Base-by-base conservation (phyloP, 30 jellyfish, hydroid and myxozoan species). In the Aurelia coerulea region DNA sequence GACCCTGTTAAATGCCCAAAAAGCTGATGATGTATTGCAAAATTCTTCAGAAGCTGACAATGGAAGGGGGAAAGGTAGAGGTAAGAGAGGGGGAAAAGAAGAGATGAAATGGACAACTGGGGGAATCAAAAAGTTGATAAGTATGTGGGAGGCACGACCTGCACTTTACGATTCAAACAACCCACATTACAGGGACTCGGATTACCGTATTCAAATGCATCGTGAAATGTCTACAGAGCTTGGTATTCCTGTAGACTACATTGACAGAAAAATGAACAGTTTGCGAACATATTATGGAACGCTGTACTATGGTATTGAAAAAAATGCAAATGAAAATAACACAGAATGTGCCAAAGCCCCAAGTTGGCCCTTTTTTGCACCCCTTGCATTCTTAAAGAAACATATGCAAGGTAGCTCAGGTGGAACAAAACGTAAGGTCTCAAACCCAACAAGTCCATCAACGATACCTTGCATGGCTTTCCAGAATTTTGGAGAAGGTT, bases 201-300 rank as follows among this genome's bases (percentile, higher is more conserved):
- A 60, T 17, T 60, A 60, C 35, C 70, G 70, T 60, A 60, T 60
- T 60, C 70, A 60, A 11, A 11, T 60, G 70, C 70, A 60, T 23
- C 70, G 13, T n/a, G 70, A 60, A 60, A 60, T 60, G 8, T 60
- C 70, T 60, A 17, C 12, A 6, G 70, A 60, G 31, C 35, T 60
- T 17, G 35, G 35, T 13, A 60, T 60, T 11, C 34, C 70, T 17
- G 70, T 60, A 17, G 70, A 60, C 34, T 60, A 60, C 32, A 60
- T 60, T 10, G 70, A 60, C 70, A 60, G 70, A 23, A 60, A 60
- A 60, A 60, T 60, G 70, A 60, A 60, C 70, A 60, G 70, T 23
- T 60, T 60, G 14, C 70, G 70, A 12, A 60, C 70, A 60, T 60
- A 60, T 10, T 60, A 60, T 60, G 70, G 70, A 13, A 60, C 70